phyloP scores from a whole-genome alignment of 1,140 invertebrate genomes.

The Eubasilissa regina region DNA sequence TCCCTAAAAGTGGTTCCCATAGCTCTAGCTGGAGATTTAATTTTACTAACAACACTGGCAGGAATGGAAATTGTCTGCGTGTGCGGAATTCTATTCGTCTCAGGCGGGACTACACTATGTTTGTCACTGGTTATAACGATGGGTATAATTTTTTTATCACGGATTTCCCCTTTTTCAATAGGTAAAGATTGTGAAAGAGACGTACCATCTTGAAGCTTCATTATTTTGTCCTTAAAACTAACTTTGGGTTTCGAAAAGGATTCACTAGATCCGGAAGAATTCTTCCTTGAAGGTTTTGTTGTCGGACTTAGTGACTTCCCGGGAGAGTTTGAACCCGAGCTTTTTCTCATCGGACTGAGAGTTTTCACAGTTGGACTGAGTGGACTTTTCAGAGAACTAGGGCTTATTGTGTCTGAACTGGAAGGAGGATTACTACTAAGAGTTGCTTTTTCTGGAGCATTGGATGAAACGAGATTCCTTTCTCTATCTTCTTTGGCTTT shows the following conservation, averaged over 20 bases:
- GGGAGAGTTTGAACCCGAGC: conserved; percentile 69
- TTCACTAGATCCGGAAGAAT: conserved; percentile 70
- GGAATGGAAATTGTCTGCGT: conserved; percentile 69
- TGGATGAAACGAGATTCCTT: conserved; percentile 62
- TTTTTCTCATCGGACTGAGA: conserved; percentile 68
- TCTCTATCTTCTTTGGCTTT: conserved; percentile 86
- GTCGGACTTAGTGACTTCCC: conserved; percentile 70
- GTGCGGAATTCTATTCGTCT: conserved; percentile 31
- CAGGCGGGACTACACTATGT: conserved; percentile 3
- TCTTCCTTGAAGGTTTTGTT: conserved; percentile 69
- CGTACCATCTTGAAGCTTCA: conserved; percentile 71
- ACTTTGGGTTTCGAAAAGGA: conserved; percentile 69
- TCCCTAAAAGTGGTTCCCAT: conserved; percentile 69
- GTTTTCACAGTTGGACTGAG: conserved; percentile 71
- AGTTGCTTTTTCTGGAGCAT: conserved; percentile 49
- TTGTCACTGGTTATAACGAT: conserved; percentile 61
- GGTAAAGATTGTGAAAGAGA: conserved; percentile 67
- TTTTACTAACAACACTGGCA: conserved; percentile 71
- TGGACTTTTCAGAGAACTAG: conserved; percentile 70
- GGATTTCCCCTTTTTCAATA: conserved; percentile 46
- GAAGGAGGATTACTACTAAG: conserved; percentile 68
- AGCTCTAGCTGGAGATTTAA: conserved; percentile 70
- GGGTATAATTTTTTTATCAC: conserved; percentile 49
- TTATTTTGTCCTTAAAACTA: conserved; percentile 71
- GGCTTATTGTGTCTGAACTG: conserved; percentile 70